phyloP scores from a whole-genome alignment of 2,888 invertebrate species.

The Limnephilus lunatus region DNA sequence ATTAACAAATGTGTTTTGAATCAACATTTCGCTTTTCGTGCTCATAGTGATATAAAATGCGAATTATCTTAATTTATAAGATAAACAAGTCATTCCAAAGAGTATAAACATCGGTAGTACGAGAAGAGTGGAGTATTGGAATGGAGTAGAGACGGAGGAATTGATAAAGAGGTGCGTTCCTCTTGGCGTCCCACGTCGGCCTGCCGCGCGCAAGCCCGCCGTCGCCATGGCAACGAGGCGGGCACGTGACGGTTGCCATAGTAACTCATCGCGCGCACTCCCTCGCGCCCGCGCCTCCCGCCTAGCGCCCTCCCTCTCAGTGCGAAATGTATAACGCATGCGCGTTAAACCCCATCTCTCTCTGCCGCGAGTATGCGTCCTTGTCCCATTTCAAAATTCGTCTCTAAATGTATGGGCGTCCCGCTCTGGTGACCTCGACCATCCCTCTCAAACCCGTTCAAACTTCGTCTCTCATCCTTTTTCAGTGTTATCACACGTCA shows the following conservation, averaged over 20 bases:
- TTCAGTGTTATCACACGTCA: conserved; percentile 50
- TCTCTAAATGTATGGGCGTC: conserved; percentile 30
- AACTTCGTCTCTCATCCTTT: conserved; percentile 46
- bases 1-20: neutral
- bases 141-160: conserved; percentile 4
- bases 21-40: neutral
- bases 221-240: conserved; percentile 79
- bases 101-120: neutral
- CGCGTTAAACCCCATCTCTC: conserved; percentile 54
- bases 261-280: conserved; percentile 73
- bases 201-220: conserved; percentile 67
- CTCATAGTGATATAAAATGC: neutral
- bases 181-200: conserved; percentile 69
- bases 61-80: neutral
- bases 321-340: conserved; percentile 60
- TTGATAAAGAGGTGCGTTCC: conserved; percentile 63
- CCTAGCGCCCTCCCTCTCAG: conserved; percentile 69
- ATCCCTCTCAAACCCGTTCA: conserved; percentile 28
- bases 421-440: conserved; percentile 33
- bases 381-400: conserved; percentile 30
- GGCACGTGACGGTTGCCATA: conserved; percentile 73
- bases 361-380: conserved; percentile 45
- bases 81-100: neutral
- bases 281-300: conserved; percentile 66
- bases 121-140: neutral